These are phyloP conservation scores for Phylloscopus trochiloides DNA, from an alignment of 2,113 vertebrate species.

Conservation along the genomic window DNA sequence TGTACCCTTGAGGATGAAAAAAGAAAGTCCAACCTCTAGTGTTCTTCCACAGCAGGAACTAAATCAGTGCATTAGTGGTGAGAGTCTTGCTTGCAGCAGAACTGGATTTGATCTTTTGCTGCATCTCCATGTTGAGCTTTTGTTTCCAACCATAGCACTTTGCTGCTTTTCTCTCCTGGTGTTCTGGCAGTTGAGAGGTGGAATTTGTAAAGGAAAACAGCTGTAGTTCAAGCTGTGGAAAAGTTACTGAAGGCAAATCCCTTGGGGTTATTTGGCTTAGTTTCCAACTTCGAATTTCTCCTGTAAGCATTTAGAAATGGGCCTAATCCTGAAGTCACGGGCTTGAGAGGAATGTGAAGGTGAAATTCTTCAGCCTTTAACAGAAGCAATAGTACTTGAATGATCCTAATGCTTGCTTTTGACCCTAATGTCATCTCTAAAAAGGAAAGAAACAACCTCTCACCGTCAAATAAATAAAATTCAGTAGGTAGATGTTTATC, in stretches of 20 bases:
- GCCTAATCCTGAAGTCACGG: background rate
- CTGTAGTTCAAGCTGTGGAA: background rate
- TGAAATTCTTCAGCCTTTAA: background rate
- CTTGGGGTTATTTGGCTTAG: background rate
- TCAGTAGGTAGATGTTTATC: background rate
- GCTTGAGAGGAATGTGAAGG: background rate
- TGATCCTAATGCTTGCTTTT: background rate
- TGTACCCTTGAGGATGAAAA: background rate
- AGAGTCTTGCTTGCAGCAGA: background rate
- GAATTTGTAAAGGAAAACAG: constrained; percentile 40
- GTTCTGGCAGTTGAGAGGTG: background rate
- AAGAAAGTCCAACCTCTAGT: background rate
- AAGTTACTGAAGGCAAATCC: background rate
- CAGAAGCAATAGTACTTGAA: background rate
- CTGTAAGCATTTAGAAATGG: background rate
- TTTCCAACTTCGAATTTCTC: background rate
- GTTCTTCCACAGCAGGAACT: background rate
- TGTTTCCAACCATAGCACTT: background rate
- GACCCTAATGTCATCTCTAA: background rate
- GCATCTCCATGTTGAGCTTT: background rate
- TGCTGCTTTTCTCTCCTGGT: background rate
- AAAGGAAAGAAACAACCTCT: background rate
- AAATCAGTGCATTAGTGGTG: background rate
- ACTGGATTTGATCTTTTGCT: background rate
- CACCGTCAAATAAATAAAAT: background rate